Base-by-base conservation (phyloP, 92 coral and sea anemone species). In the Umimayanthus chanpuru region DNA sequence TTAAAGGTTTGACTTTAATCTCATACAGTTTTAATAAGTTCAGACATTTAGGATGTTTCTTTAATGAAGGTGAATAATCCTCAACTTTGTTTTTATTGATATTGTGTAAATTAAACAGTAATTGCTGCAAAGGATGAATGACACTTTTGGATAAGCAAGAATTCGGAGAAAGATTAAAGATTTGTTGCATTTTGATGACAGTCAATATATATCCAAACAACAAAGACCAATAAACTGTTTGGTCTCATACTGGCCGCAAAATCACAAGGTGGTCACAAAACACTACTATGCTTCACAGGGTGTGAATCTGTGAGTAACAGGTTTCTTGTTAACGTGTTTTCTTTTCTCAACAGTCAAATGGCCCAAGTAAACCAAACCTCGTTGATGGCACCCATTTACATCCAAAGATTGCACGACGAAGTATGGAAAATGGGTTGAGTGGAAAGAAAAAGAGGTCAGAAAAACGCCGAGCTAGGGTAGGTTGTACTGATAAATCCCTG, bases 381-480 rank as follows among this genome's bases (percentile, higher is more conserved):
- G 81, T 66, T 58, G 98, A 93, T 65, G 91, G 91, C 21, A 80
- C 91, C 9, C 92, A 93, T 38, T 87, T 90, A 10, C 92, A 93
- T 58, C 90, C 89, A n/a, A 95, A 95, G 44, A 92, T 91, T 80
- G 89, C 96, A 67, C 92, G 92, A 53, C 92, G 93, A 83, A 89
- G 89, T 76, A 77, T 93, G 58, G 98, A 93, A 90, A 95, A 95
- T 90, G 98, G 98, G 38, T 79, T 93, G 74, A 92, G 90, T 80
- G 92, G 93, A 25, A 95, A 95, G 90, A 95, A 95, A 79, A 76
- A 95, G 30, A 91, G 94, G 40, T 93, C 94, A 9, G 96, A 95
- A 76, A 93, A 93, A 68, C 94, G 98, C 28, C 86, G 96, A 28
- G 91, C 96, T 43, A 91, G 98, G 90, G 98, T 95, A 85, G 40